Conservation (phyloP, 2,797 vertebrate species). For the Mastacembelus armatus region DNA sequence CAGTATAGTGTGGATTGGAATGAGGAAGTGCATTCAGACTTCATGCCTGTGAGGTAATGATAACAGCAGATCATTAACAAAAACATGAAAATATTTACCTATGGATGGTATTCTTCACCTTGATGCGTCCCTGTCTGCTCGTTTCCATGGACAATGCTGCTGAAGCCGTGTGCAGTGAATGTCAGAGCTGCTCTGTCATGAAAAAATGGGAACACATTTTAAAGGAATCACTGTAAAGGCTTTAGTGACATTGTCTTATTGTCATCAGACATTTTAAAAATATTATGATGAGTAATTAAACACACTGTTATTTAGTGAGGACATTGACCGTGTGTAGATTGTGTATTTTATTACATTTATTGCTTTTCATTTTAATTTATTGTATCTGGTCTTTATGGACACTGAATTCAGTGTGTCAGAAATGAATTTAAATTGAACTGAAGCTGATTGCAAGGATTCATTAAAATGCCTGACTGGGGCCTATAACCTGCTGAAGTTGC, state of each 20-base stretch:
- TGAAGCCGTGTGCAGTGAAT: slow-evolving; percentile 17
- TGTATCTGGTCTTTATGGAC: no score
- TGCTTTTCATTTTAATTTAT: no score
- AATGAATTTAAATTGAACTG: no score
- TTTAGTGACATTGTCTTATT: neutral
- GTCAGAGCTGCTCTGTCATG: neutral
- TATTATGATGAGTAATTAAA: slow-evolving; percentile 8
- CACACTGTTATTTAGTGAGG: neutral
- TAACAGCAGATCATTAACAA: slow-evolving; percentile 76
- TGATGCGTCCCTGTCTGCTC: slow-evolving; percentile 51
- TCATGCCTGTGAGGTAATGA: slow-evolving; percentile 72
- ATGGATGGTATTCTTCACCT: slow-evolving; percentile 61
- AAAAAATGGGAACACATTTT: slow-evolving; percentile 6
- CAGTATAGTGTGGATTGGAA: slow-evolving; percentile 61
- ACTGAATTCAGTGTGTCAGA: no score
- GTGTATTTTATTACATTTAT: no score
- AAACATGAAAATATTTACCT: slow-evolving; percentile 63
- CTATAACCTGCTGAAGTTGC: slow-evolving; percentile 43
- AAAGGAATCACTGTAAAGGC: neutral
- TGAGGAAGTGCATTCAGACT: slow-evolving; percentile 66
- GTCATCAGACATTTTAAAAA: slow-evolving; percentile 5
- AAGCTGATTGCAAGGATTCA: neutral
- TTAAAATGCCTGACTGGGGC: slow-evolving; percentile 12
- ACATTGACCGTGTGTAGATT: slow-evolving; percentile 2
- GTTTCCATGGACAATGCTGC: slow-evolving; percentile 25